Evolutionary conservation across 2,797 vertebrate species (phyloP), one percentile per base, ranked within the genome.

Genomic region (Myotis myotis): DNA sequence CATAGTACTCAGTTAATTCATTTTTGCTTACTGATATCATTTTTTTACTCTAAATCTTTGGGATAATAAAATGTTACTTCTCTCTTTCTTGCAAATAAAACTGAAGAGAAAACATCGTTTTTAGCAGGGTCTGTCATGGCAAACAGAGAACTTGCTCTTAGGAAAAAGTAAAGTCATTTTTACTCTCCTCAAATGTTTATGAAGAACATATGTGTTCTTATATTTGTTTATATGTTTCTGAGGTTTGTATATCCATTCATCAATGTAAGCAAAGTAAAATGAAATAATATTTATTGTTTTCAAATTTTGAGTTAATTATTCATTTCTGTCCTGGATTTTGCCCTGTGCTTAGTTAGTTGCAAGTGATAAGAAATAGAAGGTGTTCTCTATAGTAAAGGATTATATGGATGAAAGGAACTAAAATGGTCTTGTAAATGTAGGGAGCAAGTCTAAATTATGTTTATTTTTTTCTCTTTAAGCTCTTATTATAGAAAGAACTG

Each of bases 1-100:
- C 78, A 33, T 38, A 60, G 53, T 47, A 60, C 16, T 87, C 72
- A 89, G 80, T 44, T 74, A 86, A 96, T 93, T 94, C 38, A 41
- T 76, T 83, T 87, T 79, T 89, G 44, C 47, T 84, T 86, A 71
- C 75, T 81, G 51, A 89, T 64, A 90, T 2, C 2, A 6, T 87
- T 96, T 84, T 90, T 95, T 93, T 55, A 87, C 74, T 30, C 49
- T 13, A 76, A 33, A 13, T 70, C 36, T 84, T 90, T 70, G 8
- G 15, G 49, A 15, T 87, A 71, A 47, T 66, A 81, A 81, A 95
- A 89, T 86, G 30, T 68, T 89, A 84, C 13, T 51, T 93, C 47
- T 74, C 33, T 68, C 23, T 91, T 44, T 72, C n/a, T 23, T 15
- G 28, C 60, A 41, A 47, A 49, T 49, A 80, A 81, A 89, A 33